Evolutionary conservation across 1,140 invertebrate genomes (phyloP).

Genomic region (Harpegnathos saltator): DNA sequence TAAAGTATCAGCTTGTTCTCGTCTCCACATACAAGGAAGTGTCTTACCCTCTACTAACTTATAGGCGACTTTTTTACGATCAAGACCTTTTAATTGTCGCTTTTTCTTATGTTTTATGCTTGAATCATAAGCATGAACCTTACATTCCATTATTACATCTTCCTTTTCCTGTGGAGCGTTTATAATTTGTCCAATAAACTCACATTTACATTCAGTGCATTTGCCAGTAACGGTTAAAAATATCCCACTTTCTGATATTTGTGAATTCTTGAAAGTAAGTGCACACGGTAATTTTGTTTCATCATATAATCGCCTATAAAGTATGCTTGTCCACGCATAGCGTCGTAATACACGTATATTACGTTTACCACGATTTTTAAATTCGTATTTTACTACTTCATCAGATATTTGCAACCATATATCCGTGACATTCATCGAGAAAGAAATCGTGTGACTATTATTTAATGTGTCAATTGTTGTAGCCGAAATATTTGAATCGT

Average conservation of each 20-base stretch:
- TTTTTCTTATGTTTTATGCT: slow-evolving; percentile 23
- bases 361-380: slow-evolving; percentile 22
- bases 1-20: background rate
- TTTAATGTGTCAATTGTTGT: background rate
- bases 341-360: too few relatives aligned
- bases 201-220: background rate
- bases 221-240: slow-evolving; percentile 2
- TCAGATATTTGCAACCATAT: slow-evolving; percentile 9
- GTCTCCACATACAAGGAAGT: slow-evolving; percentile 21
- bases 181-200: too few relatives aligned
- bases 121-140: too few relatives aligned
- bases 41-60: slow-evolving; percentile 7
- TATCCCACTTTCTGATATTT: background rate
- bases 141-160: too few relatives aligned
- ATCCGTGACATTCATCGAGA: slow-evolving; percentile 9
- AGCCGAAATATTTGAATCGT: background rate
- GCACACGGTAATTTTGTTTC: slow-evolving; percentile 7
- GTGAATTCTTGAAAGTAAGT: slow-evolving; percentile 1
- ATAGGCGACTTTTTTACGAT: background rate
- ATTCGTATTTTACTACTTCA: slow-evolving; percentile 8
- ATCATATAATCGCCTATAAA: slow-evolving; percentile 2
- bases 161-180: too few relatives aligned
- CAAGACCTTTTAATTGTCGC: slow-evolving; percentile 2
- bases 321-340: too few relatives aligned
- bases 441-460: slow-evolving; percentile 4